These are phyloP conservation scores for Phengaris alcon DNA, from an alignment of 2,888 invertebrate genomes.

Conservation along the genomic window DNA sequence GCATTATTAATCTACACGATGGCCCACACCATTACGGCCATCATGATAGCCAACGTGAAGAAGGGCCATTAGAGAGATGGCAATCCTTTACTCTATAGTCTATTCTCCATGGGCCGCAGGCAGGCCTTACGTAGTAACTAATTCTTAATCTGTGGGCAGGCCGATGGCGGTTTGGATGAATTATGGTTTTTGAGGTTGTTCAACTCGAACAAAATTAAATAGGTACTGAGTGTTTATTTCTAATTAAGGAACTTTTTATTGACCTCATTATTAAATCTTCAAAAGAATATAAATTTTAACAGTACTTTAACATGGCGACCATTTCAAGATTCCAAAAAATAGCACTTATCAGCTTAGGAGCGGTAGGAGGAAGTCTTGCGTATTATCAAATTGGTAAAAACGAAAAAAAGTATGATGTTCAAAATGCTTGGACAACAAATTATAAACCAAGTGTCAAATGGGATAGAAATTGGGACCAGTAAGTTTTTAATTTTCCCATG, in stretches of 20 bases:
- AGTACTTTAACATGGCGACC: slow-evolving; percentile 63
- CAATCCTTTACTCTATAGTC: too few relatives aligned
- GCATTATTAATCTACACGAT: too few relatives aligned
- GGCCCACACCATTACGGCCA: too few relatives aligned
- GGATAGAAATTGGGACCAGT: slow-evolving; percentile 95
- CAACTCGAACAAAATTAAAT: not conserved
- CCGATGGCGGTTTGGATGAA: too few relatives aligned
- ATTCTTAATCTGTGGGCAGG: too few relatives aligned
- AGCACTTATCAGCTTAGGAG: slow-evolving; percentile 80
- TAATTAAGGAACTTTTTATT: not conserved
- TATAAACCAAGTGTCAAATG: slow-evolving; percentile 84
- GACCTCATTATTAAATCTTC: not conserved
- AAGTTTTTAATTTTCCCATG: slow-evolving; percentile 53
- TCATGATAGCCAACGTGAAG: too few relatives aligned
- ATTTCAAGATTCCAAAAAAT: slow-evolving; percentile 80
- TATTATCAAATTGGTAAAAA: slow-evolving; percentile 78
- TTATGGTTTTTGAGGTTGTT: not conserved
- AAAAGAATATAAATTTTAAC: not conserved
- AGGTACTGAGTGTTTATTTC: not conserved
- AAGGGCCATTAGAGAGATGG: too few relatives aligned
- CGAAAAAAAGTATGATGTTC: slow-evolving; percentile 69
- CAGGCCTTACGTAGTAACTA: too few relatives aligned
- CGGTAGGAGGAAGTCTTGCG: slow-evolving; percentile 82
- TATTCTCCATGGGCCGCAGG: too few relatives aligned
- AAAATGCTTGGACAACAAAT: slow-evolving; percentile 85